Evolutionary conservation across 2,113 vertebrate genomes (phyloP), one percentile per base, ranked within the genome.

Genomic region (Zapornia atra): DNA sequence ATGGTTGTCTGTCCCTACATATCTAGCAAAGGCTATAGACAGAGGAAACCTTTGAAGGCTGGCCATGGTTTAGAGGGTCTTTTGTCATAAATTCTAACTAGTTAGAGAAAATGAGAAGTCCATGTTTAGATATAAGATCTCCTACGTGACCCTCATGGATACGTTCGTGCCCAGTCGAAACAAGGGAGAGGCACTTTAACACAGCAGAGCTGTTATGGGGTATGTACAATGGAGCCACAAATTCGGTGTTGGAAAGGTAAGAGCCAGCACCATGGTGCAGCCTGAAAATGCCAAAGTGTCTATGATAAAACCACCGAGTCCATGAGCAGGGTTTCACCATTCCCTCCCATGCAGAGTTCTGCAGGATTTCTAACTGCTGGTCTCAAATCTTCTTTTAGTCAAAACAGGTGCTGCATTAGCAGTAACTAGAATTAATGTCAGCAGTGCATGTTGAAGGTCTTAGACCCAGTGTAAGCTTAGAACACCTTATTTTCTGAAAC

Each of bases 191-290:
- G 31, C 44, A 54, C 33, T 81, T 89, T 22, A 53, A 29, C 38
- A 42, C 60, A 69, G 21, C 15, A 34, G 28, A 76, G 12, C 28
- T 9, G 1, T 75, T 65, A 56, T 0, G 1, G 22, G 7, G 6
- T 40, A 51, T 34, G 46, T 42, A 56, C 31, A 70, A 33, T 26
- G 34, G 6, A 57, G 16, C 28, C 56, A 9, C 28, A 50, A 59
- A 75, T 36, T 36, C 50, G 21, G 0, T 12, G 19, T 24, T 28
- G 75, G 34, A 83, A 83, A 57, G 18, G 46, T 12, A 66, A 80
- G 69, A 75, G 22, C 12, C 38, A 38, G 38, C 40, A 50, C 56
- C 34, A 17, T 40, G 29, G 56, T 48, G 59, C 19, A 63, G 29
- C n/a, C 66, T 18, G 6, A 80, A 56, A 9, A 29, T 31, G 9